Base-by-base conservation (phyloP, 2,888 invertebrate genomes). In the Campoplex capitator region DNA sequence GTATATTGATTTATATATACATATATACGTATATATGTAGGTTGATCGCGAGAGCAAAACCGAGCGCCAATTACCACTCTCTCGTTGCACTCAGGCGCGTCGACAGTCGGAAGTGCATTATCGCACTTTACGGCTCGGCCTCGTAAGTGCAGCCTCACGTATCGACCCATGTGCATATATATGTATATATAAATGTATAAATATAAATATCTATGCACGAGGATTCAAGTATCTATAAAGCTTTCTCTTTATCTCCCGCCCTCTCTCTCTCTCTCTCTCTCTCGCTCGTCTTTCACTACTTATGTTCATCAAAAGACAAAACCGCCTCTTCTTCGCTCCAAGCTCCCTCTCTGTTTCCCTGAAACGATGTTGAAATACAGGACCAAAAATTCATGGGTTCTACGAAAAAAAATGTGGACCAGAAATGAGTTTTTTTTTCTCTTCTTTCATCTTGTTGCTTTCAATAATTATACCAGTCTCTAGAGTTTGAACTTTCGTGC, bases 31-130 rank as follows among this genome's bases (percentile, higher is more conserved):
- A 23, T 65, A n/a, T 32, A 38, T 6, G 38, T 6, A 6, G 23
- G 13, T 58, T 48, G 83, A 68, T 82, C 82, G 84, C 87, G 75
- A 84, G 84, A 84, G 87, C 75, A 80, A 68, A 81, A 87, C 84
- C 80, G 82, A 87, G 84, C 84, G 87, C 87, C 87, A 87, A 87
- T 87, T 87, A 87, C 87, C 87, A 87, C 87, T 84, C 87, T 87
- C 87, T 84, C 87, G 87, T 87, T 87, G 87, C 87, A 87, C 87
- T 87, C 87, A 83, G 87, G 82, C 87, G 87, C 84, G 87, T 87
- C 87, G 84, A 87, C 87, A 87, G 87, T 87, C 86, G 87, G 88
- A 89, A 88, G 86, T 88, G 87, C 88, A 89, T 89, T 89, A 89
- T 89, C 87, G 88, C 89, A 83, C 87, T 89, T 83, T 83, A 87